Evolutionary conservation across 1,140 invertebrate genomes (phyloP).

Genomic region (Microplitis demolitor): DNA sequence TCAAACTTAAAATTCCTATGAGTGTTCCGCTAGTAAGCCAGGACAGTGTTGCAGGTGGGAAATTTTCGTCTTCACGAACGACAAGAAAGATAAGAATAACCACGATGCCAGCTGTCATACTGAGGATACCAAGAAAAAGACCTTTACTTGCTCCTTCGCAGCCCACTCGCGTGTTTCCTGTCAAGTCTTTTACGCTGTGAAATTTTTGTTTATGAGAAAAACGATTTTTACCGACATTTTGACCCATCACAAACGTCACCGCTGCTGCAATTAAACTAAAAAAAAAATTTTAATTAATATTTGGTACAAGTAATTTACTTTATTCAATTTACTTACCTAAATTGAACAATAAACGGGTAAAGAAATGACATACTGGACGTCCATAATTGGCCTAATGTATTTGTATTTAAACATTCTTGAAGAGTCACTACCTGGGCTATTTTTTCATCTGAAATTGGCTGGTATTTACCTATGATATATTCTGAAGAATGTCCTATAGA

Average conservation of each 20-base stretch:
- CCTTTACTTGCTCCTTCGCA: slow-evolving; percentile 68
- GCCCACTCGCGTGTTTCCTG: slow-evolving; percentile 52
- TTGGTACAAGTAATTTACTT: too few species aligned
- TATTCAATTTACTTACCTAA: slow-evolving; percentile 55
- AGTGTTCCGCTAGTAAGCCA: slow-evolving; percentile 60
- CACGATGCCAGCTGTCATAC: slow-evolving; percentile 67
- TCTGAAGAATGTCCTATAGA: slow-evolving; percentile 23
- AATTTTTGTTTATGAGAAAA: slow-evolving; percentile 49
- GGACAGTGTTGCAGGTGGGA: slow-evolving; percentile 55
- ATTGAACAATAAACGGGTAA: slow-evolving; percentile 69
- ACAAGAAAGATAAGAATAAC: slow-evolving; percentile 71
- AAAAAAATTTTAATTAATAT: neutral
- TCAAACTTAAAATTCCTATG: slow-evolving; percentile 54
- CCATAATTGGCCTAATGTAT: slow-evolving; percentile 67
- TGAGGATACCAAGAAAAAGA: slow-evolving; percentile 67
- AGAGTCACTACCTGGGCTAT: slow-evolving; percentile 64
- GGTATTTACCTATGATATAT: slow-evolving; percentile 22
- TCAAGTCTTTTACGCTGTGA: slow-evolving; percentile 49
- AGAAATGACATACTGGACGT: slow-evolving; percentile 67
- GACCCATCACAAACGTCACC: slow-evolving; percentile 69
- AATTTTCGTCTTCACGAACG: slow-evolving; percentile 65
- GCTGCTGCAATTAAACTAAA: slow-evolving; percentile 67
- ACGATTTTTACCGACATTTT: slow-evolving; percentile 62
- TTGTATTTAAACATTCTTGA: slow-evolving; percentile 66
- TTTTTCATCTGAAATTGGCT: slow-evolving; percentile 56